Base-by-base conservation (phyloP, 2,113 vertebrate genomes). In the Carettochelys insculpta region DNA sequence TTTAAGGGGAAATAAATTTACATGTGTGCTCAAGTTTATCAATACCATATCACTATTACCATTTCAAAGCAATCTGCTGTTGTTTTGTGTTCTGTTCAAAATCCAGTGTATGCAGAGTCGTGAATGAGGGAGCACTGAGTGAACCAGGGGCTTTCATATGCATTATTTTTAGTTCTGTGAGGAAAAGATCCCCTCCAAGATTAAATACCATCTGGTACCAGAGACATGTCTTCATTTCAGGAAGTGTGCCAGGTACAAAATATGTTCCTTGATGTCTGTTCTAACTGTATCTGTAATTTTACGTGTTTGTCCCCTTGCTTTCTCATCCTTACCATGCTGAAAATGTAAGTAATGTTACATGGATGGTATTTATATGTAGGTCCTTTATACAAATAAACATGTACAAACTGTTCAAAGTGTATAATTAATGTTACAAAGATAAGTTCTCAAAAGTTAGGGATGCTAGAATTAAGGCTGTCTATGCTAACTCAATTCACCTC, bases 1-100 rank as follows among this genome's bases (percentile, higher is more conserved):
- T 77, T 47, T 81, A 81, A 93, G 45, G 50, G 45, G 43, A 87
- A 87, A 91, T 25, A 73, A 22, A 45, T 84, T 83, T 90, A 79
- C 34, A 77, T 29, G 8, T 2, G 78, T 1, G 1, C 24, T 13
- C 12, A 3, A 78, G 11, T 89, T 95, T 89, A 47, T 20, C n/a
- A 90, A 81, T 83, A 50, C 25, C 6, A 76, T 65, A 56, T 65
- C 43, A 61, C 27, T 86, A n/a, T 43, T 27, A 80, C 27, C 81
- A 24, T 83, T 58, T 87, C 85, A 80, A 91, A 91, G 2, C 19
- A 8, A 6, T 93, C 24, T 76, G 10, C 2, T 16, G 47, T 65
- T 5, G 82, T 48, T 54, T 79, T 53, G 20, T 7, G 9, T 92
- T 34, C 16, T 83, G 56, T 5, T 85, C 7, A 43, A 47, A 43